A percentile compares a stretch with the other conserved stretches of the same genome.
Conservation (phyloP, 2,797 vertebrate genomes). For the Thripadectes ignobilis region DNA sequence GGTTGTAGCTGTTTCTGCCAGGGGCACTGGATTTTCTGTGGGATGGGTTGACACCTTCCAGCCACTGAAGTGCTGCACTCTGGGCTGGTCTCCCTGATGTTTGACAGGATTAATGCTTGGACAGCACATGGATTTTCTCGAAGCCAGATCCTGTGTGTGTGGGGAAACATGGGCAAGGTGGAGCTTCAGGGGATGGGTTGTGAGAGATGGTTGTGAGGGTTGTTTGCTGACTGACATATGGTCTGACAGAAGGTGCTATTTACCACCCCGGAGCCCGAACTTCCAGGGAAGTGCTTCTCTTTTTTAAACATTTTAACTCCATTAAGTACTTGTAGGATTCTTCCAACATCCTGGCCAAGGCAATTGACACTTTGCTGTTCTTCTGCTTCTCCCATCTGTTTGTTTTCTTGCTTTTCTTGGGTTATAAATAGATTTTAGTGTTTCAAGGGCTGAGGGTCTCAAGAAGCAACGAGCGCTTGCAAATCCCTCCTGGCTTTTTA, state of each 20-base stretch:
- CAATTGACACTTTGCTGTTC: constrained; percentile 21
- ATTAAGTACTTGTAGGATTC: constrained; percentile 16
- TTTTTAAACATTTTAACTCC: constrained; percentile 33
- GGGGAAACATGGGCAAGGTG: background rate
- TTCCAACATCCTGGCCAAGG: constrained; percentile 13
- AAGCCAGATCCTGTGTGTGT: background rate
- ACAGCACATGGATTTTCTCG: background rate
- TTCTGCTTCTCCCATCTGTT: constrained; percentile 22
- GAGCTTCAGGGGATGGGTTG: background rate
- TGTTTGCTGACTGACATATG: constrained; percentile 63
- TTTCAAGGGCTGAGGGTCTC: background rate
- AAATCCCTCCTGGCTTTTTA: background rate
- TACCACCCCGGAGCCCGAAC: constrained; percentile 43
- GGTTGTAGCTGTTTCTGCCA: fast-evolving
- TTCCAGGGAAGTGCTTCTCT: background rate
- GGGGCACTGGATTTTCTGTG: background rate
- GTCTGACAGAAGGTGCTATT: constrained; percentile 52
- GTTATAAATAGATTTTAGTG: background rate
- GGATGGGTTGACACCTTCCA: background rate
- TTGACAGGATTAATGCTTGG: background rate
- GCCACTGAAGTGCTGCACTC: fast-evolving
- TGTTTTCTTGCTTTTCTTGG: background rate
- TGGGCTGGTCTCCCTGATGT: background rate
- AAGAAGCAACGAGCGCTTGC: background rate
- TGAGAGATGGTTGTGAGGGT: background rate